Evolutionary conservation across 2,797 vertebrate species (phyloP).

Genomic region (Enteromius viviparus): DNA sequence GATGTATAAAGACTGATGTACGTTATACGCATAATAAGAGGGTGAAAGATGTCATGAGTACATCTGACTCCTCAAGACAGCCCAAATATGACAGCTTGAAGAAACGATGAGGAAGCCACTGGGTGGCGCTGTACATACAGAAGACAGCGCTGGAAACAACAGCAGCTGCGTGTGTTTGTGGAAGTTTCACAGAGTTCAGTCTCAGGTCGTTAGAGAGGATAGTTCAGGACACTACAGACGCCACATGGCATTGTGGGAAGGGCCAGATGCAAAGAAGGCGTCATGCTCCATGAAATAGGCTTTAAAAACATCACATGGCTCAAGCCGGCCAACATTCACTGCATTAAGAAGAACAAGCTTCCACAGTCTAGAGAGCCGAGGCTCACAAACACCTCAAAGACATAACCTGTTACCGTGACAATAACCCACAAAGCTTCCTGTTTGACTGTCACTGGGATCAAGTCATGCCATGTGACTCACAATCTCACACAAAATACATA

Average conservation of each 20-base stretch:
- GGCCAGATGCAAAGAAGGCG: conserved; percentile 12
- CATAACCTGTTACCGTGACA: not conserved
- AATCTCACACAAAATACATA: conserved; percentile 9
- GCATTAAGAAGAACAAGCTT: conserved; percentile 23
- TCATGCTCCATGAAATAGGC: not conserved
- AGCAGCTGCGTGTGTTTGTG: not conserved
- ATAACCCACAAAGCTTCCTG: not conserved
- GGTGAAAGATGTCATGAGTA: not conserved
- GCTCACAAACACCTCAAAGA: not conserved
- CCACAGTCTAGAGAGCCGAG: not conserved
- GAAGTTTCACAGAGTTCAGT: conserved; percentile 32
- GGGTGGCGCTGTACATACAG: conserved; percentile 4
- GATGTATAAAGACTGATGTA: not conserved
- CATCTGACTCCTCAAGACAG: not conserved
- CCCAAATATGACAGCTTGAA: not conserved
- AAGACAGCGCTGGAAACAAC: not conserved
- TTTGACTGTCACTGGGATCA: not conserved
- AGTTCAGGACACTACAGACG: conserved; percentile 12
- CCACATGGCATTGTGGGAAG: conserved; percentile 8
- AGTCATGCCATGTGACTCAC: not conserved
- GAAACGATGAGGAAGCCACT: conserved; percentile 18
- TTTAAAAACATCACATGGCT: conserved; percentile 28
- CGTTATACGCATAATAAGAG: not conserved
- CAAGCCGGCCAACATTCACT: not conserved
- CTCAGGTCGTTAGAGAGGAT: conserved; percentile 15